phyloP scores from a whole-genome alignment of 2,797 vertebrate species.

The Cuculus canorus region DNA sequence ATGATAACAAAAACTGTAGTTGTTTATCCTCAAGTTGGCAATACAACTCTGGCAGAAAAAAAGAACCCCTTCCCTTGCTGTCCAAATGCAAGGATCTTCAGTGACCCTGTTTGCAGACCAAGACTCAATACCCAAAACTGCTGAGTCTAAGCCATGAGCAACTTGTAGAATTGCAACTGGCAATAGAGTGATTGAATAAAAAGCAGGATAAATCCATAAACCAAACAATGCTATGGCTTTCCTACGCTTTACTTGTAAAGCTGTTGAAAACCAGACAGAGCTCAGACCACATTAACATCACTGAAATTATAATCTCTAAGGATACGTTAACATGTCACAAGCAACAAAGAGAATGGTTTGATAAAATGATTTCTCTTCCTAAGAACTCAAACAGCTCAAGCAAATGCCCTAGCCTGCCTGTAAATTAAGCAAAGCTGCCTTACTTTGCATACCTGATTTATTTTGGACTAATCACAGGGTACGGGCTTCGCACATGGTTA shows the following conservation, averaged over 20 bases:
- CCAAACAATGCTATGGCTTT: background rate
- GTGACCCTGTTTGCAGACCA: background rate
- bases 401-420: background rate
- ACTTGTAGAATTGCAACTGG: background rate
- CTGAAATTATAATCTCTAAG: background rate
- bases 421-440: background rate
- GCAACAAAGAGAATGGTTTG: background rate
- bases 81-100: background rate
- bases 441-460: background rate
- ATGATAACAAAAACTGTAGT: background rate
- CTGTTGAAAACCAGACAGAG: background rate
- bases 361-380: background rate
- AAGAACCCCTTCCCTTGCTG: background rate
- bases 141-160: background rate
- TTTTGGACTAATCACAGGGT: background rate
- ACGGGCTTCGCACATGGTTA: background rate
- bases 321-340: background rate
- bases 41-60: background rate
- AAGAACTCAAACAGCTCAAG: background rate
- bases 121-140: background rate
- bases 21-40: background rate
- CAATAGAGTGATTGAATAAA: background rate
- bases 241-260: background rate
- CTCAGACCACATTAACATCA: background rate
- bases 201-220: background rate